Evolutionary conservation across 2,113 vertebrate species (phyloP), one percentile per base, ranked within the genome.

Genomic region (Scortum barcoo): DNA sequence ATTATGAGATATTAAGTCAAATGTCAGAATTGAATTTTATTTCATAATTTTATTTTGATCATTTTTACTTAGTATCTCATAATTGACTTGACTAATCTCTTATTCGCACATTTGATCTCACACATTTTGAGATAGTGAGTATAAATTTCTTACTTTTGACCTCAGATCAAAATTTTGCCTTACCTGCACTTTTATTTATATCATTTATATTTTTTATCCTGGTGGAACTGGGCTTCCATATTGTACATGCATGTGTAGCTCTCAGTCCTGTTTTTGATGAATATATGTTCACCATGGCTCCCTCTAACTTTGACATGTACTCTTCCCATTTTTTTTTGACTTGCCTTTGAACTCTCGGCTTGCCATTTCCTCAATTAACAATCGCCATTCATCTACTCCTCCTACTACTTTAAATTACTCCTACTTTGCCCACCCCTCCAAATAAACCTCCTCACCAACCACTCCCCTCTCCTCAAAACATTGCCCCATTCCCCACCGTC

Each of bases 241-340:
- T 65, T 58, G 11, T 62, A 46, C 48, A 46, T 63, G 62, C 53
- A 73, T 68, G 80, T 83, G 48, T 46, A 72, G 78, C 77, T 57
- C 24, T 77, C 42, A 66, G 60, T 51, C 44, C 28, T 83, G 60
- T 68, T 81, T 44, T 20, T 78, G 63, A 78, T 76, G 33, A 71
- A 24, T 51, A 54, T 79, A 36, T 82, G 5, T 61, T 73, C 56
- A 73, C 60, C 62, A 53, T 66, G 63, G 66, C 78, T 84, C 48
- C 80, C 67, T 87, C 78, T 87, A 89, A 90, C 76, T 56, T 33
- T 90, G 53, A 86, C 83, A 80, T 91, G 19, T 92, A 75, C 73
- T 90, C 86, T 92, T 89, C 79, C 84, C 71, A 58, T 81, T 85
- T 87, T 81, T 85, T 87, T 89, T 90, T 81, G 38, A 93, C 84